These are phyloP conservation scores for Gymnogyps californianus DNA, from an alignment of 2,113 vertebrate species.

Conservation along the genomic window DNA sequence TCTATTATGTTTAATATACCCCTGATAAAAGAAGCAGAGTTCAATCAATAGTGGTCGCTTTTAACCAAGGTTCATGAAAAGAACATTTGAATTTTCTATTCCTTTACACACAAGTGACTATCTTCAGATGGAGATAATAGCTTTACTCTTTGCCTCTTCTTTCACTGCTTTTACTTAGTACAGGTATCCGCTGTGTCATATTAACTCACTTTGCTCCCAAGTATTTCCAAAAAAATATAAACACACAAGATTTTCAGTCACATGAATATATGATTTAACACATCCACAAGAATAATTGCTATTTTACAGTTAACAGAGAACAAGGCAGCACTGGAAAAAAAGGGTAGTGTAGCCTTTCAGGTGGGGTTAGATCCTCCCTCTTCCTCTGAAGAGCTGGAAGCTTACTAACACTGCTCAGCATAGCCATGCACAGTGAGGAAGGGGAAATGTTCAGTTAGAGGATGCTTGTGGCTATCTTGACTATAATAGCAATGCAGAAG, in stretches of 20 bases:
- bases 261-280: not conserved
- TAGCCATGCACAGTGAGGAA: accelerated
- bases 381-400: not conserved
- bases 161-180: not conserved
- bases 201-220: not conserved
- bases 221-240: not conserved
- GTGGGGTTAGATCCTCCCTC: not conserved
- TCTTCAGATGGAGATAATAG: not conserved
- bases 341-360: not conserved
- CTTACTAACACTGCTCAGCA: not conserved
- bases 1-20: not conserved
- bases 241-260: not conserved
- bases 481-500: not conserved
- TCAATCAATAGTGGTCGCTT: not conserved
- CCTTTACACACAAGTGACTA: not conserved
- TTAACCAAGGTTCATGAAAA: not conserved
- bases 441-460: not conserved
- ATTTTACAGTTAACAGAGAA: not conserved
- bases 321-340: not conserved
- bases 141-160: not conserved
- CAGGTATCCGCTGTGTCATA: not conserved
- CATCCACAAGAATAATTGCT: not conserved
- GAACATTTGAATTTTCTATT: not conserved
- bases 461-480: not conserved
- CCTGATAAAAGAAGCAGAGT: not conserved